phyloP scores from a whole-genome alignment of 2,888 invertebrate species.

The Cerastis leucographa region DNA sequence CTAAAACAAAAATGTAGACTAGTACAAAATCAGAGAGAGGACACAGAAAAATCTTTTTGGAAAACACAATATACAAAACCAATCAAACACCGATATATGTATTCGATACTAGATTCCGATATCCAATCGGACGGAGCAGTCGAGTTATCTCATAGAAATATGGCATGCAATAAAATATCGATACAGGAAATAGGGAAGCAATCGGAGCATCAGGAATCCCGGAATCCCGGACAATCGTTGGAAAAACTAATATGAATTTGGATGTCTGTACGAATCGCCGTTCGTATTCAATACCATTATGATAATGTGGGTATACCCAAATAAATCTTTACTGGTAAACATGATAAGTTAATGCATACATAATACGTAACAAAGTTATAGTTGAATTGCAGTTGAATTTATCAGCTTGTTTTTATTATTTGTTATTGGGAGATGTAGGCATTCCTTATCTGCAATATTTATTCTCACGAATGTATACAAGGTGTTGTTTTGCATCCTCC shows the following conservation, averaged over 20 bases:
- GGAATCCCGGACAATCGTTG: conserved; percentile 77
- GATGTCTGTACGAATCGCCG: conserved; percentile 65
- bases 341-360: conserved; percentile 64
- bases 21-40: neutral
- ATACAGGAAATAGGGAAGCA: conserved; percentile 85
- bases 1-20: neutral
- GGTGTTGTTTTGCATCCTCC: too few species aligned
- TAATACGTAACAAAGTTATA: conserved; percentile 49
- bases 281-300: conserved; percentile 71
- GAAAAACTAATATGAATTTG: conserved; percentile 73
- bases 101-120: conserved; percentile 74
- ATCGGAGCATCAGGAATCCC: conserved; percentile 77
- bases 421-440: conserved; percentile 8
- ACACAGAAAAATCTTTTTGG: conserved; percentile 35
- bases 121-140: conserved; percentile 78
- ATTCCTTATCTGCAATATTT: conserved; percentile 22
- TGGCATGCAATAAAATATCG: conserved; percentile 88
- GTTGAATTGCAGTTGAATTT: conserved; percentile 56
- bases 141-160: conserved; percentile 84
- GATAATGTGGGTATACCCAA: conserved; percentile 63
- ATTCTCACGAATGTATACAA: neutral
- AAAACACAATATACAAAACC: conserved; percentile 71
- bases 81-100: conserved; percentile 84
- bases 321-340: conserved; percentile 68
- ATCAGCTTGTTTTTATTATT: conserved; percentile 42